Percentiles rank a stretch among this genome's conserved stretches.
phyloP scores from a whole-genome alignment of 2,888 invertebrate species.

The Lochmaea capreae region DNA sequence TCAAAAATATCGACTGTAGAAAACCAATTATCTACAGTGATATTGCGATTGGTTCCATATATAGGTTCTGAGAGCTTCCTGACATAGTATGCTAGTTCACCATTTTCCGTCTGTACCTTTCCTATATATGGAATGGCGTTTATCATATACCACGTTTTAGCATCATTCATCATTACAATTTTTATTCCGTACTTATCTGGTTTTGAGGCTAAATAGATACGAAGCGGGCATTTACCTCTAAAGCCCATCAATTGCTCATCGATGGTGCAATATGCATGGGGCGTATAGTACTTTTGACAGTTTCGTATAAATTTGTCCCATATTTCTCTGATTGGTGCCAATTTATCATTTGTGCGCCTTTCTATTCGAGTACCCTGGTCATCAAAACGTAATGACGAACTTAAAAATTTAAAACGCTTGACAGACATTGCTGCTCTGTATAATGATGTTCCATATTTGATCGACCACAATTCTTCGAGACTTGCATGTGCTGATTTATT shows the following conservation, averaged over 20 bases:
- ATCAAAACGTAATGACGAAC: background rate
- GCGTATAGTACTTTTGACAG: conserved; percentile 39
- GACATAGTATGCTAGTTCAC: conserved; percentile 34
- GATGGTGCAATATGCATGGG: conserved; percentile 40
- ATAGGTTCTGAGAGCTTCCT: conserved; percentile 36
- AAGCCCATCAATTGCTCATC: conserved; percentile 44
- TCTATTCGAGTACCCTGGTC: conserved; percentile 19
- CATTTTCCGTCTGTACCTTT: conserved; percentile 37
- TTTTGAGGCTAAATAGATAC: conserved; percentile 40
- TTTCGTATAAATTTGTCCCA: conserved; percentile 39
- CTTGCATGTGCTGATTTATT: too few species aligned
- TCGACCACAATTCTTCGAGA: too few species aligned
- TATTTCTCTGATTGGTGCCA: conserved; percentile 38
- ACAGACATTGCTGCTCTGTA: background rate
- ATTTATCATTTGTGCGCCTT: conserved; percentile 36
- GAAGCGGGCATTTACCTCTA: conserved; percentile 41
- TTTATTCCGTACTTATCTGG: conserved; percentile 45
- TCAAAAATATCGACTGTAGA: conserved; percentile 38
- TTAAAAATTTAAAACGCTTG: background rate
- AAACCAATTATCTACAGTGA: conserved; percentile 44
- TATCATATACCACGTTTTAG: conserved; percentile 43
- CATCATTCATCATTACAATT: conserved; percentile 41
- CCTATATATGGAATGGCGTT: conserved; percentile 45
- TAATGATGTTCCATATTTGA: background rate
- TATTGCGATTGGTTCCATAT: conserved; percentile 19